Base-by-base conservation (phyloP, 2,888 invertebrate species). In the Eupithecia subumbrata region DNA sequence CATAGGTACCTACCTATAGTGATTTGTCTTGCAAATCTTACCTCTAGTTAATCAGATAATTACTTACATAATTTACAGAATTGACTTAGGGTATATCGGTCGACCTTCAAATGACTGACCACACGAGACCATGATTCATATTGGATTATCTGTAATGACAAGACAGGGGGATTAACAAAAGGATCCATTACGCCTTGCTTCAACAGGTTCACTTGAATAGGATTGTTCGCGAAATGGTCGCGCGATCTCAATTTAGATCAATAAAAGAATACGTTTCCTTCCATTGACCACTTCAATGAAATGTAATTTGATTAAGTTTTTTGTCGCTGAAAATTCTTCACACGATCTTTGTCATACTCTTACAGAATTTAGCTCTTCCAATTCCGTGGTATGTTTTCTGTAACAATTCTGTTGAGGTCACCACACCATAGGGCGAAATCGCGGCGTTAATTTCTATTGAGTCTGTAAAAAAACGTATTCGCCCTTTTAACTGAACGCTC, bases 211-310 rank as follows among this genome's bases (percentile, higher is more conserved):
- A 16, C 45, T 69, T 22, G 48, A 63, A 77, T 75, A 70, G 72
- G 40, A 71, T 68, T 77, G 75, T 70, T 79, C 73, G 67, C 79
- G 77, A 81, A 79, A 77, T 78, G 80, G 67, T 78, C 79, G 45
- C 73, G 74, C 77, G 76, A 78, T 75, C 70, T 68, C 75, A 77
- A 77, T 77, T 77, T 74, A 75, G 68, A 72, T 73, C 77, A 75
- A 77, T 77, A 67, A 75, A 76, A 37, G 52, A 73, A 66, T 71
- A 71, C 30, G 69, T 77, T 67, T 69, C 45, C 37, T 68, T 68
- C 40, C 22, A 73, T 25, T 63, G 73, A 11, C 69, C 12, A 45
- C 30, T 73, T 43, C 69, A 77, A 70, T 72, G 69, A 52, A 63
- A 63, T 34, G 69, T 69, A 48, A 72, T 72, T 73, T 71, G 60